A percentile compares a stretch with the other conserved stretches of the same genome.
Evolutionary conservation across 2,797 vertebrate species (phyloP).

Genomic region (Parambassis ranga): DNA sequence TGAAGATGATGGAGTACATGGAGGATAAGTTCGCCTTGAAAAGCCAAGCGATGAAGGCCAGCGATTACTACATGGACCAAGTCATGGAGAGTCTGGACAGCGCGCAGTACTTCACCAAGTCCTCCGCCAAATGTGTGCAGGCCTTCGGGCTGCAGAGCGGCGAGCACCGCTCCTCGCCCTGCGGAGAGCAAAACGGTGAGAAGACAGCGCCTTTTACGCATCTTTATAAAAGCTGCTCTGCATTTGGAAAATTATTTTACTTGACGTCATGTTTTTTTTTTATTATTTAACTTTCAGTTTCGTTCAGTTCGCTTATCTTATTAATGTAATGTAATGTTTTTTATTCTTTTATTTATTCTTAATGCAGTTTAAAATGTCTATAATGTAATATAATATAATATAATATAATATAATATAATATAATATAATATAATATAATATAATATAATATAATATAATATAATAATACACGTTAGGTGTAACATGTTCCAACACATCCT

Average conservation of each 20-base stretch:
- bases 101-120: constrained; percentile 92
- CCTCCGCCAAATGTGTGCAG: constrained; percentile 87
- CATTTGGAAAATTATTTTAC: not conserved
- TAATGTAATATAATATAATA: not conserved
- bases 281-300: not conserved
- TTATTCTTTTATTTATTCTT: not conserved
- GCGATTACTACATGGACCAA: constrained; percentile 95
- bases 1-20: constrained; percentile 94
- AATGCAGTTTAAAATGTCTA: not conserved
- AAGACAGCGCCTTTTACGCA: not conserved
- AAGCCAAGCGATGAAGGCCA: constrained; percentile 85
- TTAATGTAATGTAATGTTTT: not conserved
- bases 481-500: too few species aligned
- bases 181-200: constrained; percentile 86
- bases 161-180: constrained; percentile 89
- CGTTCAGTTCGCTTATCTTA: not conserved
- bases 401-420: not conserved
- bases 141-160: constrained; percentile 87
- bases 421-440: not conserved
- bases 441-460: not conserved
- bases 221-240: not conserved
- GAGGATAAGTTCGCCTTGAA: constrained; percentile 95
- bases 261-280: not conserved
- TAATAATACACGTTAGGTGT: too few species aligned
- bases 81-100: constrained; percentile 96